A percentile compares a stretch with the other conserved stretches of the same genome.
These are phyloP conservation scores for Neoarius graeffei DNA, from an alignment of 2,113 vertebrate species.

Conservation along the genomic window DNA sequence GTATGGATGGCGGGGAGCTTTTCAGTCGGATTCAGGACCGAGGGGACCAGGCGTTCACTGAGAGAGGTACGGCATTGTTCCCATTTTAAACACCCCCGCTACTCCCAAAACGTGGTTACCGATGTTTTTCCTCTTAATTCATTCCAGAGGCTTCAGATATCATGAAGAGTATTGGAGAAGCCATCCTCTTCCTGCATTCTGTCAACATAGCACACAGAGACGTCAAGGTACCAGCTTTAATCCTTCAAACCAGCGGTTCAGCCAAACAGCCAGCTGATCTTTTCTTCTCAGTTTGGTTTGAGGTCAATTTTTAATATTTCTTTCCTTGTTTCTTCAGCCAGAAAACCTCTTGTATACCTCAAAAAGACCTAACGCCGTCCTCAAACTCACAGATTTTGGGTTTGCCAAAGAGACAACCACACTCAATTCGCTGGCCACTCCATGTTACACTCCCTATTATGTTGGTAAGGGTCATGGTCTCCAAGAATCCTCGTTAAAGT, in stretches of 20 bases:
- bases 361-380: constrained; percentile 83
- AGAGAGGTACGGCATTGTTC: constrained; percentile 78
- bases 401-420: constrained; percentile 98
- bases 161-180: constrained; percentile 96
- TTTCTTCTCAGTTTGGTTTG: neutral
- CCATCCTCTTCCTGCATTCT: constrained; percentile 90
- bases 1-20: constrained; percentile 94
- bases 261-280: neutral
- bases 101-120: neutral
- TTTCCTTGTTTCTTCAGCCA: constrained; percentile 72
- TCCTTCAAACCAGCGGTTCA: too few relatives aligned
- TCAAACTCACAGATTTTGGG: constrained; percentile 98
- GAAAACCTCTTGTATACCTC: constrained; percentile 95
- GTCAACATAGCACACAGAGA: constrained; percentile 97
- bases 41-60: constrained; percentile 98
- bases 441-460: constrained; percentile 97
- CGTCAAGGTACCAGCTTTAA: constrained; percentile 83
- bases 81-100: neutral
- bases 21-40: constrained; percentile 96
- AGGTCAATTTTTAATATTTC: neutral
- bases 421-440: constrained; percentile 94
- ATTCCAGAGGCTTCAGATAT: constrained; percentile 92
- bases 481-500: neutral
- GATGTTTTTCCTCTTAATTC: neutral
- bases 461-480: constrained; percentile 81